Evolutionary conservation across 2,797 vertebrate genomes (phyloP).

Genomic region (Pipistrellus pygmaeus): DNA sequence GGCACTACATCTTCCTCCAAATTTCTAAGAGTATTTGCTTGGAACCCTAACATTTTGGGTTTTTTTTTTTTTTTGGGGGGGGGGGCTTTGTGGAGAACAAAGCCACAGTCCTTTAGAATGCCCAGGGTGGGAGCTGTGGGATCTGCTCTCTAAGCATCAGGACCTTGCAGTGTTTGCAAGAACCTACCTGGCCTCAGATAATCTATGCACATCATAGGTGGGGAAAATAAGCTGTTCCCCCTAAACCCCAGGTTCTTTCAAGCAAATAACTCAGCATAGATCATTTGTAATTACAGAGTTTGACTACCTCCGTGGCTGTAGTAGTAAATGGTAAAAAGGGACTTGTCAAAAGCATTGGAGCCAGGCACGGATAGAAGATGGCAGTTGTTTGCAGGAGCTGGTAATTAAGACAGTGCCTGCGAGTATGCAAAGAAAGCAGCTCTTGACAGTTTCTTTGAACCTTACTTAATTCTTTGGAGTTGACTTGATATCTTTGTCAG

Average conservation of each 20-base stretch:
- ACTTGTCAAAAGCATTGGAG: constrained; percentile 41
- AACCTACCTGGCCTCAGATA: not conserved
- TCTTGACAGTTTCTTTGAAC: constrained; percentile 59
- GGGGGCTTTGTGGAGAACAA: constrained; percentile 9
- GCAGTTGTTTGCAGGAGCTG: constrained; percentile 22
- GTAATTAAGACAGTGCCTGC: constrained; percentile 62
- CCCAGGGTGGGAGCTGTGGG: no score
- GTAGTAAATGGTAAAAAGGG: not conserved
- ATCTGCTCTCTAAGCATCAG: not conserved
- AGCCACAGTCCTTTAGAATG: not conserved
- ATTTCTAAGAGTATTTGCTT: constrained; percentile 7
- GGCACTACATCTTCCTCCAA: not conserved
- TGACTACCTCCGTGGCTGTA: constrained; percentile 24
- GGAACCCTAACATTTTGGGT: constrained; percentile 4
- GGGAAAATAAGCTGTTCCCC: not conserved
- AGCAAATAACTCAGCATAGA: constrained; percentile 20
- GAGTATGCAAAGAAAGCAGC: constrained; percentile 62
- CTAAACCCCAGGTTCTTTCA: constrained; percentile 27
- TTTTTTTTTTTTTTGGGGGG: not conserved
- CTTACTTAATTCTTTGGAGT: constrained; percentile 60
- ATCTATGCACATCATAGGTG: not conserved
- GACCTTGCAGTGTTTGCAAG: not conserved
- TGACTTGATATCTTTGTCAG: constrained; percentile 73
- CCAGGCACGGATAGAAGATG: constrained; percentile 34
- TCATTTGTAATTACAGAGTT: not conserved